phyloP scores from a whole-genome alignment of 2,113 vertebrate genomes.

The Calyptomena viridis region DNA sequence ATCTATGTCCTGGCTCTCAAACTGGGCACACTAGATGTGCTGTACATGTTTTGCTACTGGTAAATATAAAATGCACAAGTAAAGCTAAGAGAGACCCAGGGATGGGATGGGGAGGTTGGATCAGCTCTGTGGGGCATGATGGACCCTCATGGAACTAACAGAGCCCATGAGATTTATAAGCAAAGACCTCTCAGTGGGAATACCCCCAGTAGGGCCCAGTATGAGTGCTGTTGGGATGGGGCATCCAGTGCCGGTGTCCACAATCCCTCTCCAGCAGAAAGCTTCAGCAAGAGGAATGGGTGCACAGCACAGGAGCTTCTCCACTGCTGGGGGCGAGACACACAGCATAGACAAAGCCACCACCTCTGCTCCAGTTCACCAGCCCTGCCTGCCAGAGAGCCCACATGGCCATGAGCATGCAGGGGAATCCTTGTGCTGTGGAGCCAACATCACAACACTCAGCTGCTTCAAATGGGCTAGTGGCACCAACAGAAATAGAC shows the following conservation, averaged over 20 bases:
- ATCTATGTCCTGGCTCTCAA: neutral
- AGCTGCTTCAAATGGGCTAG: neutral
- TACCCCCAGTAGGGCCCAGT: neutral
- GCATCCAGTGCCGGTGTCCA: neutral
- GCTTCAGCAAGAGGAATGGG: neutral
- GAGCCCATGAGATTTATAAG: neutral
- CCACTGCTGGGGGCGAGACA: neutral
- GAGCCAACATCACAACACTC: neutral
- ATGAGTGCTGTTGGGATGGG: neutral
- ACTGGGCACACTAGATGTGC: neutral
- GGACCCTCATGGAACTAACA: neutral
- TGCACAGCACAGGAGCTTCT: neutral
- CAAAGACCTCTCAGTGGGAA: neutral
- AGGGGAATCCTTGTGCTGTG: neutral
- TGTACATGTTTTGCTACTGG: neutral
- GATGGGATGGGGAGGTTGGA: accelerated
- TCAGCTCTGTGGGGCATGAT: no score
- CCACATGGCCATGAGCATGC: accelerated
- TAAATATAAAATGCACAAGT: neutral
- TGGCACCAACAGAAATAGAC: neutral
- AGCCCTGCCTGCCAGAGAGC: neutral
- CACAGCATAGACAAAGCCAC: neutral
- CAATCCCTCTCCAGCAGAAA: neutral
- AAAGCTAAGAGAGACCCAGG: neutral
- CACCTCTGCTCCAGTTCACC: neutral